These are phyloP conservation scores for Ellobium chinense DNA, from an alignment of 2,888 invertebrate species.

Conservation along the genomic window DNA sequence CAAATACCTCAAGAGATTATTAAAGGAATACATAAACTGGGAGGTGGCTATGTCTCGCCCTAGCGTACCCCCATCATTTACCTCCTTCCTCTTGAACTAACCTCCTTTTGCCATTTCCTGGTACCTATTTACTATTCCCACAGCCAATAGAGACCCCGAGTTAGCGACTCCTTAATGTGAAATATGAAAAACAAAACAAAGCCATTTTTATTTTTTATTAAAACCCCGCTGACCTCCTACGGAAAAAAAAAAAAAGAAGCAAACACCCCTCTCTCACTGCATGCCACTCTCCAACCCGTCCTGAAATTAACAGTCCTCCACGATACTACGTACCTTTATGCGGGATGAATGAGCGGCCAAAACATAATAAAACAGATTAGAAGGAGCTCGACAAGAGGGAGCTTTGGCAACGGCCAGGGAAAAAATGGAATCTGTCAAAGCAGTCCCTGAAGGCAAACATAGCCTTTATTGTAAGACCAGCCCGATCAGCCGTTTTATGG, in stretches of 20 bases:
- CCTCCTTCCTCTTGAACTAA: no score
- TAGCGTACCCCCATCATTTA: no score
- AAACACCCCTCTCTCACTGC: neutral
- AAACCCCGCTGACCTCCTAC: no score
- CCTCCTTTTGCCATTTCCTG: no score
- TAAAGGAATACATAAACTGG: neutral
- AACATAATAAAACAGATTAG: neutral
- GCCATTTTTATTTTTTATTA: no score
- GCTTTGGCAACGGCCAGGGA: neutral
- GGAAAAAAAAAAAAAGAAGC: no score
- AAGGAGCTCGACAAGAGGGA: neutral
- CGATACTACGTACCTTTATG: neutral
- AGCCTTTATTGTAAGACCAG: neutral
- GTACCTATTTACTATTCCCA: no score
- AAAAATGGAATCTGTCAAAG: neutral
- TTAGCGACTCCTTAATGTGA: no score
- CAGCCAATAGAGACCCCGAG: no score
- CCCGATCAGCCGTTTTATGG: neutral
- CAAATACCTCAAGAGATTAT: neutral
- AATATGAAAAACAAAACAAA: no score
- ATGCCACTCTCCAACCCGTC: neutral
- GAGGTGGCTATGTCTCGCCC: no score
- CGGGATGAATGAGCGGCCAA: neutral
- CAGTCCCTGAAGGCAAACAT: neutral
- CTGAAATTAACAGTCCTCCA: neutral